Base-by-base conservation (phyloP, 2,888 invertebrate species). In the Megalurothrips usitatus region DNA sequence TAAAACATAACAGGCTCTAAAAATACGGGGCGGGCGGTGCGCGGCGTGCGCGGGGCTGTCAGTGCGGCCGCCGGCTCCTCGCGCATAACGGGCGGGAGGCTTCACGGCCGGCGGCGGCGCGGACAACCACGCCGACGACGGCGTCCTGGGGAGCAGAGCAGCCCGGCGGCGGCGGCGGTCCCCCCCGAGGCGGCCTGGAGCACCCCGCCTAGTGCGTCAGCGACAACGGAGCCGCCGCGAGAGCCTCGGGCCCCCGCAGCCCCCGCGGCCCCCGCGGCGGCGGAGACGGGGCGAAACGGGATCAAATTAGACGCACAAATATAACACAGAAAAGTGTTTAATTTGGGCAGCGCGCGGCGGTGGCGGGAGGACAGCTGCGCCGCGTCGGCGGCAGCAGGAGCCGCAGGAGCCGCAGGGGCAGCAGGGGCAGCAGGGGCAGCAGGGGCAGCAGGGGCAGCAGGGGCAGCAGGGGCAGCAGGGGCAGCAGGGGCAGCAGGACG, bases 261-360 rank as follows among this genome's bases (percentile, higher is more conserved):
- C 34, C 34, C 34, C 3, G 34, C 34, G 6, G 34, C 34, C 34
- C 2, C 34, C 34, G 34, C 2, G 3, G 2, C 2, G 34, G 10
- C 52, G 58, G 68, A 8, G 10, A 75, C 68, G 68, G 23, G 23
- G 68, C 68, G 23, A 23, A 23, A 23, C 68, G 68, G 23, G 68
- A 75, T 75, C 68, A 75, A 75, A 75, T 75, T 75, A 75, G 68
- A 75, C 23, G 68, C 68, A 26, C 68, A 75, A 75, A 75, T 75
- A 75, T 26, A 75, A 75, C 68, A 75, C 68, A 75, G 68, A 75
- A 75, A 75, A 75, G 23, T 75, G 26, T 75, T 23, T 75, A 8
- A 75, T 75, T 75, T 75, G 26, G 68, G 23, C 68, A 8, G 68
- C 23, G 23, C 68, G 58, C 12, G 14, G 58, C 58, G 58, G 58